Evolutionary conservation across 1,140 invertebrate genomes (phyloP).

Genomic region (Drepana arcuata): DNA sequence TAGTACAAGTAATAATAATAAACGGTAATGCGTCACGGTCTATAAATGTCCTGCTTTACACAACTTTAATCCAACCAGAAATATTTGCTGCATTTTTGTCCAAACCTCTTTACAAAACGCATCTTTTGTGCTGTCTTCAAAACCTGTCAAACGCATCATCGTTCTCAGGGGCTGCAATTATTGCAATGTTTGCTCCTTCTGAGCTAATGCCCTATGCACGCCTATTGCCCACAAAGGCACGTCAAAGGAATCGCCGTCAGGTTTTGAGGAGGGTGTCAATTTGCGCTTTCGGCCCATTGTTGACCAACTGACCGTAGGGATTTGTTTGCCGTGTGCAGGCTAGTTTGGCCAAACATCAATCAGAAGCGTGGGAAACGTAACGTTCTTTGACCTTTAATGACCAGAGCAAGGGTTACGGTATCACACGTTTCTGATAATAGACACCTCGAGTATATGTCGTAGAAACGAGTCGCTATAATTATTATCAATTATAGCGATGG

Average conservation of each 20-base stretch:
- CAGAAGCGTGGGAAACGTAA: constrained; percentile 35
- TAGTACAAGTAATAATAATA: too few species aligned
- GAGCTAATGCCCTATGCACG: constrained; percentile 38
- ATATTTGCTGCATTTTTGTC: constrained; percentile 22
- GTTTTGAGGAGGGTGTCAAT: constrained; percentile 50
- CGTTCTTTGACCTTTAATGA: constrained; percentile 9
- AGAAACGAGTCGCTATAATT: too few species aligned
- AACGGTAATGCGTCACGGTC: constrained; percentile 1
- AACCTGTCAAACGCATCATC: constrained; percentile 57
- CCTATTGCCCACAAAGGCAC: constrained; percentile 40
- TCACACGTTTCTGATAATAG: too few species aligned
- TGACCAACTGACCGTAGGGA: constrained; percentile 54
- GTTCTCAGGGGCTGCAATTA: constrained; percentile 55
- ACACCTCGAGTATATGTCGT: too few species aligned
- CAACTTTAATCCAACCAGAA: constrained; percentile 28
- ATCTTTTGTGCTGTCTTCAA: constrained; percentile 15
- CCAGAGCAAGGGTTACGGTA: neutral
- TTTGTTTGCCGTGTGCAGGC: constrained; percentile 42
- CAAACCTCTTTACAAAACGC: too few species aligned
- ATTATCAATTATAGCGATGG: too few species aligned
- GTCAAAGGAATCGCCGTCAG: constrained; percentile 42
- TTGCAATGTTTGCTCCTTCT: constrained; percentile 53
- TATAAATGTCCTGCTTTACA: constrained; percentile 5
- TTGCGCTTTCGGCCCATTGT: constrained; percentile 46
- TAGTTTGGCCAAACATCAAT: constrained; percentile 23